Evolutionary conservation across 64 coral and sea anemone species (phyloP).

Genomic region (Astreopora myriophthalma): DNA sequence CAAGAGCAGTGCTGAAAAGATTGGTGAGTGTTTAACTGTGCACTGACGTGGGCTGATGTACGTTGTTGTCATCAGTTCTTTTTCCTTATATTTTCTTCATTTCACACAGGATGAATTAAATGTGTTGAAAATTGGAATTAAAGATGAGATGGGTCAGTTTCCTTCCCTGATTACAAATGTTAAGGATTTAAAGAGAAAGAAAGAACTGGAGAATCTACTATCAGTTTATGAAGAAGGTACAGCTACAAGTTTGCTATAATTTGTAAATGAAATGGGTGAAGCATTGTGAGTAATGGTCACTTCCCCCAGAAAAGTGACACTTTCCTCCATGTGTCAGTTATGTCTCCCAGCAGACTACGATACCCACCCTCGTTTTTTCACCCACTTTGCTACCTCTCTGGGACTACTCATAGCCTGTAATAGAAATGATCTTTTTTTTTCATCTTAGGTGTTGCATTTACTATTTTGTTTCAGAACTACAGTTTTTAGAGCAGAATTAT

Average conservation of each 20-base stretch:
- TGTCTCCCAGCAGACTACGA: too few relatives aligned
- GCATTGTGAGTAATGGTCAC: too few relatives aligned
- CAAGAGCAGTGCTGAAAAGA: conserved; percentile 80
- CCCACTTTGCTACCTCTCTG: too few relatives aligned
- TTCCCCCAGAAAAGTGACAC: too few relatives aligned
- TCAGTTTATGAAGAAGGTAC: conserved; percentile 83
- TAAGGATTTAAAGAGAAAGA: conserved; percentile 88
- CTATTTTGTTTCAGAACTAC: conserved; percentile 72
- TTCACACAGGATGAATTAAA: conserved; percentile 77
- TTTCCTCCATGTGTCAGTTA: too few relatives aligned
- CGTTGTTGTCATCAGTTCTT: too few relatives aligned
- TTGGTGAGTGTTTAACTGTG: conserved; percentile 68
- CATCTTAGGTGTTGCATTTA: too few relatives aligned
- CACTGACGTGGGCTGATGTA: too few relatives aligned
- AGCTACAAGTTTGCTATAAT: neutral
- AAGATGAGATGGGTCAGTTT: conserved; percentile 89
- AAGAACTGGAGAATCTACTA: conserved; percentile 74
- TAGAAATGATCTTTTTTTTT: too few relatives aligned
- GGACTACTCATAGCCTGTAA: too few relatives aligned
- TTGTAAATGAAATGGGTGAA: neutral
- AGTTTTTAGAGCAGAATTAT: conserved; percentile 83
- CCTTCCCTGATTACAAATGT: conserved; percentile 79
- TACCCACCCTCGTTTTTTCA: too few relatives aligned
- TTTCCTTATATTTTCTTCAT: neutral
- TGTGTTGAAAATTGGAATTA: conserved; percentile 92